These are phyloP conservation scores for Campylomormyrus numenius DNA, from an alignment of 2,113 vertebrate genomes.

Conservation along the genomic window DNA sequence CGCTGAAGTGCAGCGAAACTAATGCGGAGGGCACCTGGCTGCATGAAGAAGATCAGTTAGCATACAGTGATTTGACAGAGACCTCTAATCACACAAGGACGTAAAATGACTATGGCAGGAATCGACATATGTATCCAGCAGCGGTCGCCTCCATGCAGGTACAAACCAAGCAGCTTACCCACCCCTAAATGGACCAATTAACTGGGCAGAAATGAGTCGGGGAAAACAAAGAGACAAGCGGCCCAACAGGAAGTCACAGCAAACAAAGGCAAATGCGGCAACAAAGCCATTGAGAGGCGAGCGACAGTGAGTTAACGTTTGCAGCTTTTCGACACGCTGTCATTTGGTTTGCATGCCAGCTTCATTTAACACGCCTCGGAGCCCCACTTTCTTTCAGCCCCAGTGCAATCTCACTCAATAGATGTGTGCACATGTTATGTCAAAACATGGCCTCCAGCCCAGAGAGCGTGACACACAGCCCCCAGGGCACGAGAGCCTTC, in stretches of 20 bases:
- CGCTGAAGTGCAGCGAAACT: not conserved
- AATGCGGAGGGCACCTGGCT: not conserved
- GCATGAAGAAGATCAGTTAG: not conserved
- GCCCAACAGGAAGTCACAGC: not conserved
- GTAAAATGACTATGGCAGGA: not conserved
- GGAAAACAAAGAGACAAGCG: slow-evolving; percentile 1
- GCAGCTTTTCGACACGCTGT: slow-evolving; percentile 3
- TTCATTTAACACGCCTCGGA: not conserved
- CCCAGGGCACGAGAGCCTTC: not conserved
- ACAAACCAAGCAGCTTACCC: not conserved
- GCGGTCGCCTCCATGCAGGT: not conserved
- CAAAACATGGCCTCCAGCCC: slow-evolving; percentile 4
- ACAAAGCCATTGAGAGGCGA: not conserved
- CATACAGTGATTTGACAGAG: not conserved
- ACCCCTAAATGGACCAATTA: not conserved
- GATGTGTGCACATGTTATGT: not conserved
- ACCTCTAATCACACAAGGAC: not conserved
- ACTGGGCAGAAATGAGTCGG: not conserved
- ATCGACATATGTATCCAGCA: not conserved
- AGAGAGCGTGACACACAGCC: not conserved
- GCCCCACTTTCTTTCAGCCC: not conserved
- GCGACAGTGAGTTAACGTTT: slow-evolving; percentile 3
- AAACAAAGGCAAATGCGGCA: not conserved
- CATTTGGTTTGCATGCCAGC: not conserved
- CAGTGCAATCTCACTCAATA: not conserved